Evolutionary conservation across 1,140 invertebrate genomes (phyloP).

Genomic region (Drosophila asahinai): DNA sequence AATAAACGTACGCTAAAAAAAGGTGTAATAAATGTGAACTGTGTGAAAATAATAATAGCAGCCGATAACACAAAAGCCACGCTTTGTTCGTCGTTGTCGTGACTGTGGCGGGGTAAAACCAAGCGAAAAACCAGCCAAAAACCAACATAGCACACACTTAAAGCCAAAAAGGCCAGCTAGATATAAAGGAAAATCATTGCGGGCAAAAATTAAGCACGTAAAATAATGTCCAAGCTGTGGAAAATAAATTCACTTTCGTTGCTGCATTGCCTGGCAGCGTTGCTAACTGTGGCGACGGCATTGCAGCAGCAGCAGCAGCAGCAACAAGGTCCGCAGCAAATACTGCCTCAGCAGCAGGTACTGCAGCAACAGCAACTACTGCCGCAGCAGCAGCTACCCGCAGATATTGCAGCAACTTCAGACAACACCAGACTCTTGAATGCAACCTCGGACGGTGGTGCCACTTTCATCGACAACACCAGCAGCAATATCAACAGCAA

Average conservation of each 20-base stretch:
- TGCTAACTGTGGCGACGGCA: slow-evolving; percentile 43
- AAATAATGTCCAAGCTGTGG: slow-evolving; percentile 74
- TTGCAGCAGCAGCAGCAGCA: slow-evolving; percentile 48
- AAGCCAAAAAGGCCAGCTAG: slow-evolving; percentile 11
- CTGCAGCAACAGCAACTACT: slow-evolving; percentile 24
- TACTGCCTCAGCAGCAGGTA: slow-evolving; percentile 35
- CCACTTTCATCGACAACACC: slow-evolving; percentile 69
- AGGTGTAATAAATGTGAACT: slow-evolving; percentile 66
- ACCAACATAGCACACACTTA: slow-evolving; percentile 7
- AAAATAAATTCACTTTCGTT: slow-evolving; percentile 78
- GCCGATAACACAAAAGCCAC: slow-evolving; percentile 53
- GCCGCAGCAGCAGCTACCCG: slow-evolving; percentile 33
- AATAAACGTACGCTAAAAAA: slow-evolving; percentile 43
- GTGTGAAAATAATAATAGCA: slow-evolving; percentile 66
- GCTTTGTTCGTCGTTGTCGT: slow-evolving; percentile 55
- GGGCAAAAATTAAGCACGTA: slow-evolving; percentile 23
- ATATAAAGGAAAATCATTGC: slow-evolving; percentile 44
- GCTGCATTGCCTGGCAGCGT: slow-evolving; percentile 49
- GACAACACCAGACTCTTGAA: slow-evolving; percentile 50
- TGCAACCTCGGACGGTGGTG: slow-evolving; percentile 51
- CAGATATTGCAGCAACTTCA: slow-evolving; percentile 39
- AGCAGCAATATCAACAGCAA: slow-evolving; percentile 26
- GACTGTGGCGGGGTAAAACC: slow-evolving; percentile 21
- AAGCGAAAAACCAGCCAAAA: slow-evolving; percentile 20
- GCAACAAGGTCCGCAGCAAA: slow-evolving; percentile 25